A percentile compares a stretch with the other conserved stretches of the same genome.
These are phyloP conservation scores for Acronicta alni DNA, from an alignment of 2,888 invertebrate genomes.

Conservation along the genomic window DNA sequence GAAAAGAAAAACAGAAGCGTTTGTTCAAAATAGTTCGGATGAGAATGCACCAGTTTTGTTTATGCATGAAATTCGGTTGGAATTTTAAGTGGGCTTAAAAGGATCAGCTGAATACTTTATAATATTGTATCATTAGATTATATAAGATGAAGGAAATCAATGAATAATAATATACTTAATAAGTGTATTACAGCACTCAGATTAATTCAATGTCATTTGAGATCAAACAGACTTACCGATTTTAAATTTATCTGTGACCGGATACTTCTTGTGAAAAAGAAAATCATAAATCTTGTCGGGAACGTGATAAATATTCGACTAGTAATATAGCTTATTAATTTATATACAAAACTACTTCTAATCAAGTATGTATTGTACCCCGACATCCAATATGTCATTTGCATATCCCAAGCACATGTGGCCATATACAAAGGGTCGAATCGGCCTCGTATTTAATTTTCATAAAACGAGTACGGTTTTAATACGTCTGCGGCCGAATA, in stretches of 20 bases:
- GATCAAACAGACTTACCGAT: background rate
- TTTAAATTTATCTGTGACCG: background rate
- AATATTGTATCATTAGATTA: too few species aligned
- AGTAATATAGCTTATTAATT: conserved; percentile 38
- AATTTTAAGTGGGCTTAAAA: conserved; percentile 74
- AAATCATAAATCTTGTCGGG: too few species aligned
- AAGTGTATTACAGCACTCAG: too few species aligned
- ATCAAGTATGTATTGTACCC: conserved; percentile 75
- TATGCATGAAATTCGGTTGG: conserved; percentile 43
- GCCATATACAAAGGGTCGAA: conserved; percentile 84
- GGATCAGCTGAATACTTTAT: conserved; percentile 34
- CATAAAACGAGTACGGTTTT: conserved; percentile 86
- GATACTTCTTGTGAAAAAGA: too few species aligned
- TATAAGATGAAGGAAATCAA: too few species aligned
- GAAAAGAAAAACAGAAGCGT: conserved; percentile 49
- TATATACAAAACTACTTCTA: conserved; percentile 59
- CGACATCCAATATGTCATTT: conserved; percentile 85
- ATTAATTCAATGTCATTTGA: too few species aligned
- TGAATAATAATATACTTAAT: too few species aligned
- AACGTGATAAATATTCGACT: background rate
- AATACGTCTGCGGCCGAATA: conserved; percentile 84
- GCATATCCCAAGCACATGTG: conserved; percentile 87
- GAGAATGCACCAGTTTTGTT: conserved; percentile 34
- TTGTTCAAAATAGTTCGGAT: conserved; percentile 54
- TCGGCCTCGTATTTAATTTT: conserved; percentile 87